These are phyloP conservation scores for Steinernema feltiae DNA, from an alignment of 1,140 invertebrate genomes.

Conservation along the genomic window DNA sequence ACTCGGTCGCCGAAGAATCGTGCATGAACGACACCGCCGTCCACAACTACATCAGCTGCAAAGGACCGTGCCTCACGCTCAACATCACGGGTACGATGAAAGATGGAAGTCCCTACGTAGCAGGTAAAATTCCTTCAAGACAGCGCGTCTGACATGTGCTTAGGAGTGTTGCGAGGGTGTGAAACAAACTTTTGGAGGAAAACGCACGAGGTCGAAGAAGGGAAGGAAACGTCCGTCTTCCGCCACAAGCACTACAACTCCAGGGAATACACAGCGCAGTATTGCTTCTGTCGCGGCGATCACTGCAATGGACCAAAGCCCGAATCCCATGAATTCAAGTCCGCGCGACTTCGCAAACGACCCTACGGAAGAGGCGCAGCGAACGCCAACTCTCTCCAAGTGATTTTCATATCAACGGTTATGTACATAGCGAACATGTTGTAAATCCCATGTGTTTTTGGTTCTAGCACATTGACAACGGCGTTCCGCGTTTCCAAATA, in stretches of 20 bases:
- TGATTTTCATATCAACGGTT: neutral
- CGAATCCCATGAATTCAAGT: neutral
- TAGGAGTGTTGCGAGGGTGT: neutral
- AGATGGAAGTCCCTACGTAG: neutral
- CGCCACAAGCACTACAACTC: neutral
- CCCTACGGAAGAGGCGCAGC: neutral
- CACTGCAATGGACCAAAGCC: neutral
- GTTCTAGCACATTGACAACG: no score
- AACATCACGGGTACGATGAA: neutral
- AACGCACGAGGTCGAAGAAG: neutral
- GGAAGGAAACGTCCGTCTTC: neutral
- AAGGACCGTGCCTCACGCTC: neutral
- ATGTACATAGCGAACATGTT: neutral
- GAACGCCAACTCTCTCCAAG: neutral
- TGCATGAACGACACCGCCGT: neutral
- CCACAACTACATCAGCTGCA: neutral
- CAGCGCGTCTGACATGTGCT: no score
- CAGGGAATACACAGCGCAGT: neutral
- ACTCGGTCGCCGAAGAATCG: neutral
- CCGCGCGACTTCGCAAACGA: neutral
- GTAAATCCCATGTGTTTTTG: no score
- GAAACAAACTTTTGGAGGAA: conserved; percentile 4
- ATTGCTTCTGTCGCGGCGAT: neutral
- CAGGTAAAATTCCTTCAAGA: no score
- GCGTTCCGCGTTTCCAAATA: no score